Conservation (phyloP, 2,888 invertebrate species). For the Blera fallax region DNA sequence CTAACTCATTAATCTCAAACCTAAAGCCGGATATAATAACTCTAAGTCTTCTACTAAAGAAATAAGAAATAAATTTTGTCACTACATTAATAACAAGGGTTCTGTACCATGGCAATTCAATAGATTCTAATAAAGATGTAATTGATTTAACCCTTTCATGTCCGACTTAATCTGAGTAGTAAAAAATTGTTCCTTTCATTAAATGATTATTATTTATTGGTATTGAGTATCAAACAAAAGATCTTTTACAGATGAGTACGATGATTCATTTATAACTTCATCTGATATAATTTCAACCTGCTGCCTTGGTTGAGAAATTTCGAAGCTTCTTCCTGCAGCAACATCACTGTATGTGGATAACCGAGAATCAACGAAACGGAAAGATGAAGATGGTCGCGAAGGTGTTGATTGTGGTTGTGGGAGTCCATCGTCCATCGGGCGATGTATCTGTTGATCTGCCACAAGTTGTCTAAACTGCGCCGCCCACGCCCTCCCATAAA, state of each 20-base stretch:
- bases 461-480: conserved; percentile 1
- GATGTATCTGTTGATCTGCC: conserved; percentile 4
- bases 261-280: neutral
- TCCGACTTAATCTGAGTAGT: neutral
- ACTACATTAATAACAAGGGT: neutral
- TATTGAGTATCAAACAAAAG: neutral
- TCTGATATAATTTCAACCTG: neutral
- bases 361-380: neutral
- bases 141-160: neutral
- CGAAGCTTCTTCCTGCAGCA: neutral
- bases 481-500: conserved; percentile 10
- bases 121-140: neutral
- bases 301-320: neutral
- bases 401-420: neutral
- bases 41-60: neutral
- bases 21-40: neutral
- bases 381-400: neutral
- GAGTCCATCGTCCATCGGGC: neutral
- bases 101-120: neutral
- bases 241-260: neutral
- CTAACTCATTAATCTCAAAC: neutral
- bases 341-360: neutral
- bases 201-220: neutral
- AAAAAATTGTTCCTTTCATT: neutral
- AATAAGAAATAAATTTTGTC: neutral